phyloP scores from a whole-genome alignment of 2,113 vertebrate genomes.

The Heterochromis multidens region DNA sequence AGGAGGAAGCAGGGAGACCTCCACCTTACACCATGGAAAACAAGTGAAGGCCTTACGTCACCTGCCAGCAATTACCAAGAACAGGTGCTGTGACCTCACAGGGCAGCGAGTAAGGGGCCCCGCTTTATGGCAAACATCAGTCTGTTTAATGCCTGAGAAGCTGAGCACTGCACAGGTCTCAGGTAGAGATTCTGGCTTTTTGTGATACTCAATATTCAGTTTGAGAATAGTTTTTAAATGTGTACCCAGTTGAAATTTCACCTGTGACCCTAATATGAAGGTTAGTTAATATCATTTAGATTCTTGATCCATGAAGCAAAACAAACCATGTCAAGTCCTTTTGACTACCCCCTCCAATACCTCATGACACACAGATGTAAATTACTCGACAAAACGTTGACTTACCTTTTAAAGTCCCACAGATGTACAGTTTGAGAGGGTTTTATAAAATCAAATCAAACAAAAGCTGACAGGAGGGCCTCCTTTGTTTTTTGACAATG shows the following conservation, averaged over 20 bases:
- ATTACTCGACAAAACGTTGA: background rate
- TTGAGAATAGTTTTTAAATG: background rate
- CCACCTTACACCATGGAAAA: slow-evolving; percentile 54
- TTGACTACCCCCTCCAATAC: background rate
- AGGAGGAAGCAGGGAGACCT: background rate
- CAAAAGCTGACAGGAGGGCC: slow-evolving; percentile 34
- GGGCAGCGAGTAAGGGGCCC: slow-evolving; percentile 26
- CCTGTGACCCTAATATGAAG: slow-evolving; percentile 15
- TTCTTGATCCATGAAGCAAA: slow-evolving; percentile 8
- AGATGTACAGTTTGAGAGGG: slow-evolving; percentile 22
- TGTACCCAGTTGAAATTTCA: background rate
- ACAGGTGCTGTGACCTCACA: slow-evolving; percentile 69
- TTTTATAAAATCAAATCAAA: slow-evolving; percentile 48
- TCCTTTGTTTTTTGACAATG: slow-evolving; percentile 47
- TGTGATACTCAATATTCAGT: slow-evolving; percentile 10
- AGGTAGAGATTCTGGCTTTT: slow-evolving; percentile 2
- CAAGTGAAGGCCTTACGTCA: slow-evolving; percentile 48
- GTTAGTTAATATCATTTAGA: slow-evolving; percentile 21
- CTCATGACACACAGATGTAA: slow-evolving; percentile 25
- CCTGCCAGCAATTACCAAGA: slow-evolving; percentile 52
- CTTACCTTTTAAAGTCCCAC: slow-evolving; percentile 38
- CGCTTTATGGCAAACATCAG: slow-evolving; percentile 37
- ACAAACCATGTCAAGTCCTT: slow-evolving; percentile 16
- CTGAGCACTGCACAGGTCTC: background rate
- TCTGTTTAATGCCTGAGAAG: background rate